phyloP scores from a whole-genome alignment of 2,113 vertebrate genomes.

The Centropristis striata region DNA sequence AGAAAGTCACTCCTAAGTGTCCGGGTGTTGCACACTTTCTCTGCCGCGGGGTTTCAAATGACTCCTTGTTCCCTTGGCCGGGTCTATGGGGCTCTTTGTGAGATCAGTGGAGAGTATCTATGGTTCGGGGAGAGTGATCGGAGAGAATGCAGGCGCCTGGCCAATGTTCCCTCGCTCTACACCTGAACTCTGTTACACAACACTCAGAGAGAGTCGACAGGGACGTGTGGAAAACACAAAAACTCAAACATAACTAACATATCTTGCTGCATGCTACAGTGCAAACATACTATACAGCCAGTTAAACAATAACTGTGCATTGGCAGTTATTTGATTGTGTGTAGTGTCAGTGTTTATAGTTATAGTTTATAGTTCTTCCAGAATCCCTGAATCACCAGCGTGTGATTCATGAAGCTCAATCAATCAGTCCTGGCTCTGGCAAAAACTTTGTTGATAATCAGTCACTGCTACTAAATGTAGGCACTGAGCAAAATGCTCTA shows the following conservation, averaged over 20 bases:
- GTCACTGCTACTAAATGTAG: background rate
- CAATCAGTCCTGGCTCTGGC: background rate
- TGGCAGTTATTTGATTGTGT: background rate
- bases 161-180: conserved; percentile 62
- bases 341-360: background rate
- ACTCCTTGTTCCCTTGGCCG: conserved; percentile 57
- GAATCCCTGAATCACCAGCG: background rate
- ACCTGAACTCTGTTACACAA: conserved; percentile 73
- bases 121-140: conserved; percentile 58
- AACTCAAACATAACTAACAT: conserved; percentile 27
- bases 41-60: conserved; percentile 58
- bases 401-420: background rate
- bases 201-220: conserved; percentile 6
- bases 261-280: conserved; percentile 14
- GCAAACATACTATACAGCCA: background rate
- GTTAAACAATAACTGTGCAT: background rate
- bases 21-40: conserved; percentile 51
- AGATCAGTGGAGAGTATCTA: conserved; percentile 60
- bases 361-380: background rate
- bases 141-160: conserved; percentile 70
- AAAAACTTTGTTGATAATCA: background rate
- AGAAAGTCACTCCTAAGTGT: conserved; percentile 58
- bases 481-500: background rate
- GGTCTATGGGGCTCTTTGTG: conserved; percentile 68
- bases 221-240: conserved; percentile 3